phyloP scores from a whole-genome alignment of 2,888 invertebrate species.

The Ferrisia virgata region DNA sequence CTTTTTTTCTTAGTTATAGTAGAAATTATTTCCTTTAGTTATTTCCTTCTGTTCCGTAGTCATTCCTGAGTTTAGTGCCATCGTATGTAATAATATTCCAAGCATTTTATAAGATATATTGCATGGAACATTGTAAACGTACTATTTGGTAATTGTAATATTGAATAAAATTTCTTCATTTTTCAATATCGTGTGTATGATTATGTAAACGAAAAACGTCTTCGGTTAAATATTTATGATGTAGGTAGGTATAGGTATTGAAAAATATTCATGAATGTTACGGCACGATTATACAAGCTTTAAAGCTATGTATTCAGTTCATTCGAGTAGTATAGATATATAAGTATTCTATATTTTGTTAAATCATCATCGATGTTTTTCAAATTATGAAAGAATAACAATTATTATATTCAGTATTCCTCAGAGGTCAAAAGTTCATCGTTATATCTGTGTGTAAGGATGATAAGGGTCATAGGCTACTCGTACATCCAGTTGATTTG shows the following conservation, averaged over 20 bases:
- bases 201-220: background rate
- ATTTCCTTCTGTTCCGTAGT: background rate
- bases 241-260: too few species aligned
- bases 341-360: background rate
- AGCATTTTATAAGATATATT: background rate
- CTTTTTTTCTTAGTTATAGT: background rate
- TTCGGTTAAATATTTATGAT: conserved; percentile 20
- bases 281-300: conserved; percentile 4
- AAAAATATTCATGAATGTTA: conserved; percentile 28
- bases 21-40: background rate
- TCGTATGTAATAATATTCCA: conserved; percentile 1
- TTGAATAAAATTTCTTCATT: conserved; percentile 33
- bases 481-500: background rate
- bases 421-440: background rate
- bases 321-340: background rate
- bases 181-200: conserved; percentile 3
- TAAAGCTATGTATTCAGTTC: background rate
- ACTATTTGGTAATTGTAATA: conserved; percentile 25
- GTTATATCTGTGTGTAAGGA: background rate
- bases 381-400: background rate
- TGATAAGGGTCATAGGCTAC: background rate
- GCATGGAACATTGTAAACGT: conserved; percentile 19
- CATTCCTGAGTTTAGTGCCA: conserved; percentile 24
- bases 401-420: background rate
- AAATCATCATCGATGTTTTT: background rate